Percentiles rank a stretch among this genome's conserved stretches.
Evolutionary conservation across 2,888 invertebrate species (phyloP).

Genomic region (Dichetophora obliterata): DNA sequence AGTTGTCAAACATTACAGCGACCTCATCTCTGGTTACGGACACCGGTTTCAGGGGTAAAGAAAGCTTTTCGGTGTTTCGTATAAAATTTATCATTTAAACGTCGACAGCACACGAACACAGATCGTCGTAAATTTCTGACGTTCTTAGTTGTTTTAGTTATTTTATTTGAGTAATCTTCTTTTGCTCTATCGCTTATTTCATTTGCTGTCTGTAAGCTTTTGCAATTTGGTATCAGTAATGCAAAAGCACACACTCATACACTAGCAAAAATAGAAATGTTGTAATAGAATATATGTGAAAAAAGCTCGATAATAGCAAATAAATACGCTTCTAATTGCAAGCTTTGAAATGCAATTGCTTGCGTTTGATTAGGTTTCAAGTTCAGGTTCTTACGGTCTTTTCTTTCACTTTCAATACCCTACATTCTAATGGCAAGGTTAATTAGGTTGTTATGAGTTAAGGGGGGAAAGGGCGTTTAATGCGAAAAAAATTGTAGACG

Average conservation of each 20-base stretch:
- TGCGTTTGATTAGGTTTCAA: background rate
- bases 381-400: background rate
- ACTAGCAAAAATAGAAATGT: conserved; percentile 15
- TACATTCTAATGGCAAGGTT: background rate
- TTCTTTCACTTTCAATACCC: background rate
- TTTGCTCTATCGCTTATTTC: background rate
- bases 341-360: conserved; percentile 61
- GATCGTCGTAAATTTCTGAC: too few species aligned
- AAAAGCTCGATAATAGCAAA: background rate
- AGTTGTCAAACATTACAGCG: too few species aligned
- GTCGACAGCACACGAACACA: too few species aligned
- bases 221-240: background rate
- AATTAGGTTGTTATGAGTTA: too few species aligned
- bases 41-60: too few species aligned
- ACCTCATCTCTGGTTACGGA: too few species aligned
- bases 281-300: conserved; percentile 52
- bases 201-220: background rate
- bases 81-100: too few species aligned
- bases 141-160: background rate
- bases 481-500: too few species aligned
- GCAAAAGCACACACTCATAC: background rate
- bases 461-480: too few species aligned
- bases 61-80: too few species aligned
- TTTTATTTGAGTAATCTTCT: background rate
- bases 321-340: conserved; percentile 22